Evolutionary conservation across 2,888 invertebrate genomes (phyloP), one percentile per base, ranked within the genome.

Genomic region (Hypomecis atomaria): DNA sequence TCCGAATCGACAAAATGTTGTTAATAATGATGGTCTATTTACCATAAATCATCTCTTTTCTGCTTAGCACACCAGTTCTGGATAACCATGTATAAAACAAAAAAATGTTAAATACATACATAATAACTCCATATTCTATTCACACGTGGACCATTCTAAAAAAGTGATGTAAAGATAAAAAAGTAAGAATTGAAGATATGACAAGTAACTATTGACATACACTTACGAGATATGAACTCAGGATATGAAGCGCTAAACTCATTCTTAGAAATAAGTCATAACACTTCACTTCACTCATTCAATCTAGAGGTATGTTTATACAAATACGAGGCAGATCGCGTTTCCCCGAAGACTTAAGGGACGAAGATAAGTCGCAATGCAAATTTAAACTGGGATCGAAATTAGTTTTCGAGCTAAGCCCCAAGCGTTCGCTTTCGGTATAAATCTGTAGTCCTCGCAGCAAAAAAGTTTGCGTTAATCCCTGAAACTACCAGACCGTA

Each of bases 371-470:
- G 49, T 66, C 57, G 58, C 64, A 67, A 69, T 63, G 65, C 65
- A 67, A 71, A 70, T 71, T 66, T 64, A 68, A 70, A 69, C 64
- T 65, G 55, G 63, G 59, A 66, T 66, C 65, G 64, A 70, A 71
- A 69, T 71, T 70, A 74, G 66, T 71, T 71, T 64, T 57, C 48
- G 47, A 65, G 57, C 65, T 67, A 67, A 72, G 66, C 65, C 67
- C 55, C 67, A 48, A 63, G 66, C 69, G 50, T 65, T 72, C 56
- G 67, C 60, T 66, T 67, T 66, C 62, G 50, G 68, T 50, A 67
- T 68, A 67, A 72, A 69, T 69, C 70, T 65, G 56, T 50, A 64
- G 63, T 63, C 57, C 49, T 48, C 55, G 63, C 55, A 62, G 63
- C 60, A 62, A 69, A 70, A 71, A 65, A 70, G 67, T 69, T 70